phyloP scores from a whole-genome alignment of 2,797 vertebrate species.

The Rallus crepitans region DNA sequence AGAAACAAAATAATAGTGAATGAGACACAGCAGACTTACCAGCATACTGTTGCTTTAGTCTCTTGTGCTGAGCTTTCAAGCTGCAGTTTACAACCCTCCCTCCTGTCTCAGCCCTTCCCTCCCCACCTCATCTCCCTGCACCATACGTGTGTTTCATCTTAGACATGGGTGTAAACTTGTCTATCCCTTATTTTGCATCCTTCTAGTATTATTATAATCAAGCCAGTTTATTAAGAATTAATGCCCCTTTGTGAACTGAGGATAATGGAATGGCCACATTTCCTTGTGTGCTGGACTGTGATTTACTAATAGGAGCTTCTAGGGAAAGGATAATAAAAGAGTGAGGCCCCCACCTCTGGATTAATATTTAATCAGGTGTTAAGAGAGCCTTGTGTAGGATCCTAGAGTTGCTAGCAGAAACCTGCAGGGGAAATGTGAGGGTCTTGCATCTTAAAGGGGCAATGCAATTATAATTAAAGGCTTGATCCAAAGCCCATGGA shows the following conservation, averaged over 20 bases:
- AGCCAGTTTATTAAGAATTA: conserved; percentile 80
- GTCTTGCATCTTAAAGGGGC: conserved; percentile 65
- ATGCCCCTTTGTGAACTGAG: conserved; percentile 68
- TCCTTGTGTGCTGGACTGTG: conserved; percentile 61
- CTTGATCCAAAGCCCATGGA: conserved; percentile 1
- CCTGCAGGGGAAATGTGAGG: conserved; percentile 58
- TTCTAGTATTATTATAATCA: conserved; percentile 68
- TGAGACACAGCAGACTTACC: neutral
- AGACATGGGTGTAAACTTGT: conserved; percentile 68
- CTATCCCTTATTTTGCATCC: conserved; percentile 73
- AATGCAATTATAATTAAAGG: conserved; percentile 44
- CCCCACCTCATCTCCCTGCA: neutral
- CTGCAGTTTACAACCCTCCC: neutral
- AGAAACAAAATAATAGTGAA: neutral
- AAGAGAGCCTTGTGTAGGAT: conserved; percentile 58
- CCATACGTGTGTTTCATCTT: conserved; percentile 65
- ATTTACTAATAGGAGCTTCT: conserved; percentile 78
- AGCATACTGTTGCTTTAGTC: neutral
- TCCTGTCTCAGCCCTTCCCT: neutral
- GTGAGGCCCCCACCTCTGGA: conserved; percentile 58
- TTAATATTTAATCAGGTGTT: conserved; percentile 79
- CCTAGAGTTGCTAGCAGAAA: conserved; percentile 59
- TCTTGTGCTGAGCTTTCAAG: neutral
- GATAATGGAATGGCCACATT: conserved; percentile 72
- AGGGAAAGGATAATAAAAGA: conserved; percentile 73